These are phyloP conservation scores for Apamea anceps DNA, from an alignment of 2,888 invertebrate genomes.

Conservation along the genomic window DNA sequence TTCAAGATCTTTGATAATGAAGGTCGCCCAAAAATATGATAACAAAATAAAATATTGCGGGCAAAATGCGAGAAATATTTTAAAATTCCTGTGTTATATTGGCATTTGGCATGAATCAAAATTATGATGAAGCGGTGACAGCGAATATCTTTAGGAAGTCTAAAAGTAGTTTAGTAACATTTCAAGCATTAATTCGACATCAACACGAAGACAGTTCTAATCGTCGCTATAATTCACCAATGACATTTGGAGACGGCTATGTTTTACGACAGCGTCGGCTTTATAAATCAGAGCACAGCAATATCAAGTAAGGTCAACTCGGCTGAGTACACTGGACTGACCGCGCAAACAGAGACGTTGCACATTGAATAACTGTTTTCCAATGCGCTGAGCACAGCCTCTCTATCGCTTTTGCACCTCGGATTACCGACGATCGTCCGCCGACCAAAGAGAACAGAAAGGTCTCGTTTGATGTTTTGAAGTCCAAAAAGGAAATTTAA, in stretches of 20 bases:
- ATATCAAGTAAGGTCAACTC: slow-evolving; percentile 61
- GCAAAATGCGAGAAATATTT: slow-evolving; percentile 14
- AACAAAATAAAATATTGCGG: neutral
- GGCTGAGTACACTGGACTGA: slow-evolving; percentile 69
- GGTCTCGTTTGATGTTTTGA: slow-evolving; percentile 76
- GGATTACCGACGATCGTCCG: slow-evolving; percentile 77
- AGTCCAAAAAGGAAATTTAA: slow-evolving; percentile 72
- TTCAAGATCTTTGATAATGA: slow-evolving; percentile 26
- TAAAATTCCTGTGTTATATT: slow-evolving; percentile 13
- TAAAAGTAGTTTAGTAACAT: slow-evolving; percentile 52
- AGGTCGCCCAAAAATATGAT: slow-evolving; percentile 11
- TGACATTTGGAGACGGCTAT: slow-evolving; percentile 44
- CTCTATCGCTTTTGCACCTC: slow-evolving; percentile 79
- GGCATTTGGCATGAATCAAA: slow-evolving; percentile 44
- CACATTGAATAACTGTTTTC: slow-evolving; percentile 82
- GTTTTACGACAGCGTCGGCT: slow-evolving; percentile 57
- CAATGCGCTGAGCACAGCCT: slow-evolving; percentile 79
- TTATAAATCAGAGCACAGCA: slow-evolving; percentile 58
- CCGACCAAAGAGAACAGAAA: slow-evolving; percentile 72
- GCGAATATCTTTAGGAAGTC: slow-evolving; percentile 53
- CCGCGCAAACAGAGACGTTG: slow-evolving; percentile 75
- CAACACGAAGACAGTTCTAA: slow-evolving; percentile 49
- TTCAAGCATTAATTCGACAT: slow-evolving; percentile 49
- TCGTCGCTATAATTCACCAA: slow-evolving; percentile 54
- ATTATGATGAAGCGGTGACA: slow-evolving; percentile 41